Percentiles rank a stretch among this genome's conserved stretches.
phyloP scores from a whole-genome alignment of 2,113 vertebrate species.

The Macaca mulatta region DNA sequence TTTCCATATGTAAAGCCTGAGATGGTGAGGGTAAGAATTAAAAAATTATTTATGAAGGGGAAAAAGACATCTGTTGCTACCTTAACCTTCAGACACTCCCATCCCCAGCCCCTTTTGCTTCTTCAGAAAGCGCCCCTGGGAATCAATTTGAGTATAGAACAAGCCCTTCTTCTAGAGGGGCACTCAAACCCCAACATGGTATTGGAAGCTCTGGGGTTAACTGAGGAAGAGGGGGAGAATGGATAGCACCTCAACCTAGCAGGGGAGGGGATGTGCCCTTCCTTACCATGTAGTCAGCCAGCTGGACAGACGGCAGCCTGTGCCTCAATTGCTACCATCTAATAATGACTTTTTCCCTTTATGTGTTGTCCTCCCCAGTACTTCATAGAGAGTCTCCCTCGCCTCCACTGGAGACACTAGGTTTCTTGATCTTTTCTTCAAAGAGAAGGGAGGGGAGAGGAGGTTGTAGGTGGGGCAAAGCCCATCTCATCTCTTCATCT shows the following conservation, averaged over 20 bases:
- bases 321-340: constrained; percentile 36
- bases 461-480: not conserved
- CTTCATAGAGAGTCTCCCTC: not conserved
- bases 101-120: not conserved
- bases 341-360: constrained; percentile 61
- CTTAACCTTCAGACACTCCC: not conserved
- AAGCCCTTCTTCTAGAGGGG: not conserved
- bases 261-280: not conserved
- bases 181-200: not conserved
- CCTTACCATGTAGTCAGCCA: not conserved
- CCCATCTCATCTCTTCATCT: not conserved
- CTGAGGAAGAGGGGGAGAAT: not conserved
- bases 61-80: not conserved
- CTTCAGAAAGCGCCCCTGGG: not conserved
- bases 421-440: not conserved
- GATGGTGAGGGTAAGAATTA: constrained; percentile 51
- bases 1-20: not conserved
- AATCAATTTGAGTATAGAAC: not conserved
- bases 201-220: constrained; percentile 18
- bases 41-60: constrained; percentile 61
- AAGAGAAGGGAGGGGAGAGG: not conserved
- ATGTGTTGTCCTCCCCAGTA: not conserved
- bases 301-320: not conserved
- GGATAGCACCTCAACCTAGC: constrained; percentile 50
- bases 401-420: not conserved